Evolutionary conservation across 2,888 invertebrate species (phyloP).

Genomic region (Bombylius discolor): DNA sequence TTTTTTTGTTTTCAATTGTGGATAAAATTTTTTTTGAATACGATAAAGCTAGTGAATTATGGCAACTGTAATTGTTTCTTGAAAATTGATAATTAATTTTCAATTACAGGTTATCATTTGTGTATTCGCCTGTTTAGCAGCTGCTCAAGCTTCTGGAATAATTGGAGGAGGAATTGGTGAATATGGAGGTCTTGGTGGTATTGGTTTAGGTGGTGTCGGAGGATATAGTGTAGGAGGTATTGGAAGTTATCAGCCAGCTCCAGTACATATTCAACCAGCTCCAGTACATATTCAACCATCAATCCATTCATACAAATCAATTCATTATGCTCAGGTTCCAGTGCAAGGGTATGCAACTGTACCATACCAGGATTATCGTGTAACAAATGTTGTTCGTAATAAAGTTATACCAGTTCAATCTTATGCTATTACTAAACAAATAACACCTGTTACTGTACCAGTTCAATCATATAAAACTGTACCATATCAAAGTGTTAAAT

Average conservation of each 20-base stretch:
- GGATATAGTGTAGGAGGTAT: too few relatives aligned
- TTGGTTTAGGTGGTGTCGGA: too few relatives aligned
- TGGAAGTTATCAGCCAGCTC: not conserved
- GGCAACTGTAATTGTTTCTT: too few relatives aligned
- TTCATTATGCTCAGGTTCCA: not conserved
- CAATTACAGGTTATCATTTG: not conserved
- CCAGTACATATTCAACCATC: not conserved
- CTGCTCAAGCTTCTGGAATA: not conserved
- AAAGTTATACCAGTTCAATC: not conserved
- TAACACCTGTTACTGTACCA: not conserved
- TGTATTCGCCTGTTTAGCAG: not conserved
- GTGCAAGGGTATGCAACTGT: not conserved
- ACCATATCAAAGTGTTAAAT: slow-evolving; percentile 1
- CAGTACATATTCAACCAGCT: not conserved
- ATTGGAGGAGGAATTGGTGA: not conserved
- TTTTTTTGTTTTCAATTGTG: too few relatives aligned
- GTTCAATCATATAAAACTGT: not conserved
- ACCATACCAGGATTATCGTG: not conserved
- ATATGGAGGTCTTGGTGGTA: too few relatives aligned
- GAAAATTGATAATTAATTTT: too few relatives aligned
- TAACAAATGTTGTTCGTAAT: not conserved
- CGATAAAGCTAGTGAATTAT: too few relatives aligned
- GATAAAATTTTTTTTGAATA: too few relatives aligned
- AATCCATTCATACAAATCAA: not conserved
- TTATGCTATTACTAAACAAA: not conserved